phyloP scores from a whole-genome alignment of 2,113 vertebrate genomes.

The Myotis lucifugus region DNA sequence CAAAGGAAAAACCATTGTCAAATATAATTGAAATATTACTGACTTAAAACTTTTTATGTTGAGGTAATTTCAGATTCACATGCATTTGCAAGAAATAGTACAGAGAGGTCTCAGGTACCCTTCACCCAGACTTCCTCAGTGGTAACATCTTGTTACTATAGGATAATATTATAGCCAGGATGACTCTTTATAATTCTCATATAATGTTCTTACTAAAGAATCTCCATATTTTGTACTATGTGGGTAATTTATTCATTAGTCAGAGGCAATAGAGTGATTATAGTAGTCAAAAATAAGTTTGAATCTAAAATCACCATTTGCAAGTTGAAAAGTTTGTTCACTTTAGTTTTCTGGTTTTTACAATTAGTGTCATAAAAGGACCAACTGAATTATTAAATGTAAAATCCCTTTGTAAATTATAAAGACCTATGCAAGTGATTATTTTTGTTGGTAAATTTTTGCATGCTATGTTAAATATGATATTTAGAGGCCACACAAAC shows the following conservation, averaged over 20 bases:
- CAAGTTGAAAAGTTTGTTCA: background rate
- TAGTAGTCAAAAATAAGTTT: conserved; percentile 12
- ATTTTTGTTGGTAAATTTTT: conserved; percentile 17
- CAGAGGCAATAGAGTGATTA: background rate
- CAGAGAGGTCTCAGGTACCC: background rate
- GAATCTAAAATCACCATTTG: conserved; percentile 10
- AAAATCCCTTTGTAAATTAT: background rate
- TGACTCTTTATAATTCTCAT: background rate
- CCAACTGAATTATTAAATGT: background rate
- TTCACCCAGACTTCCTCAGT: background rate
- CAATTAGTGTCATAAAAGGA: background rate
- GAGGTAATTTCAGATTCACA: background rate
- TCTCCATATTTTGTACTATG: background rate
- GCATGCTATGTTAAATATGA: background rate
- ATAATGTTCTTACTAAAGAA: conserved; percentile 8
- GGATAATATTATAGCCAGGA: background rate
- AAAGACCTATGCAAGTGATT: background rate
- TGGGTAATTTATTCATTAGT: conserved; percentile 27
- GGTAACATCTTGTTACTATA: background rate
- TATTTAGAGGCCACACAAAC: background rate
- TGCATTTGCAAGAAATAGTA: no score
- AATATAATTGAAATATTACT: background rate
- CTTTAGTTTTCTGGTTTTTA: background rate
- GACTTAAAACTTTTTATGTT: conserved; percentile 6
- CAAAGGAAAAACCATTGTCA: background rate